Conservation (phyloP, 2,797 vertebrate species). For the Scarus forsteni region DNA sequence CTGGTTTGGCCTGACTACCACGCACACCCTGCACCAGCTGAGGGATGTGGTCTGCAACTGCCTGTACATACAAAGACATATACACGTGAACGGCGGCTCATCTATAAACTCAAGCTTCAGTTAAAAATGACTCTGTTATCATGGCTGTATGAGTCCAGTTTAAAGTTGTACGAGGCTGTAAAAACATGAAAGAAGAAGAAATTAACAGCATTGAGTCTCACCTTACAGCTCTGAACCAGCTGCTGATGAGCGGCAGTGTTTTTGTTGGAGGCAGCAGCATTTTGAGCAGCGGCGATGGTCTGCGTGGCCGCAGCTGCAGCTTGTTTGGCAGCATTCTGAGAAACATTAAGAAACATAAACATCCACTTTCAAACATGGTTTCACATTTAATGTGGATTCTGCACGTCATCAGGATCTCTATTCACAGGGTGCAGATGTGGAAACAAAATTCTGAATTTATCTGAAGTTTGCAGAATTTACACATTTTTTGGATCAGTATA, state of each 20-base stretch:
- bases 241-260: conserved; percentile 96
- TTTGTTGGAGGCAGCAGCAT: conserved; percentile 96
- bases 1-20: conserved; percentile 94
- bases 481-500: too few relatives aligned
- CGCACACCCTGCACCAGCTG: conserved; percentile 97
- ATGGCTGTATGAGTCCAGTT: too few relatives aligned
- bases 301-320: conserved; percentile 96
- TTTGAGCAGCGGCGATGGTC: conserved; percentile 97
- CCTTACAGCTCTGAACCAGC: conserved; percentile 98
- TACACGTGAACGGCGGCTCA: neutral
- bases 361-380: conserved; percentile 1
- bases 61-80: conserved; percentile 73
- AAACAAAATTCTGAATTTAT: too few relatives aligned
- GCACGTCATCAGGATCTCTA: neutral
- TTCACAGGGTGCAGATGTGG: too few relatives aligned
- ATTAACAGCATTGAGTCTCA: conserved; percentile 50
- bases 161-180: too few relatives aligned
- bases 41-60: conserved; percentile 96
- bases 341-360: conserved; percentile 10
- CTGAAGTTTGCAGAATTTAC: too few relatives aligned
- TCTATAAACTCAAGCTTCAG: neutral
- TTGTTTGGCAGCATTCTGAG: conserved; percentile 95
- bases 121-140: neutral
- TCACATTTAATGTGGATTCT: neutral
- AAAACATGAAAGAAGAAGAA: neutral